These are phyloP conservation scores for Globicephala melas DNA, from an alignment of 2,113 vertebrate genomes.

Conservation along the genomic window DNA sequence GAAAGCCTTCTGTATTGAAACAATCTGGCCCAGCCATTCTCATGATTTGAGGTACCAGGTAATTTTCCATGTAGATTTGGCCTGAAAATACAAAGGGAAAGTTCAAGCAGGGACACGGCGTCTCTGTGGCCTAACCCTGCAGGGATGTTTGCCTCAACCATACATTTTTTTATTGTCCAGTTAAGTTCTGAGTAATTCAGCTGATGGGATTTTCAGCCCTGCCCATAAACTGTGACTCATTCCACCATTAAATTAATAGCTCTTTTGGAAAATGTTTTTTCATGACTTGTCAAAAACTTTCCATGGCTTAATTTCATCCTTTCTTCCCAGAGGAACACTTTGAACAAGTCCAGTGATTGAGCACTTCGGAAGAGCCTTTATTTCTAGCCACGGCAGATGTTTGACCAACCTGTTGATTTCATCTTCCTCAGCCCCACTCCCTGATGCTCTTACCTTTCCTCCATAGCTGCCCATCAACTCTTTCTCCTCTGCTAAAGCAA, in stretches of 20 bases:
- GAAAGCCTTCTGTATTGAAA: not conserved
- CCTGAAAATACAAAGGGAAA: constrained; percentile 43
- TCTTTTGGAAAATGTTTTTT: constrained; percentile 75
- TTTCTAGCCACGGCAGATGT: constrained; percentile 19
- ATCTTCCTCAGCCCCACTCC: not conserved
- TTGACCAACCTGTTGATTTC: not conserved
- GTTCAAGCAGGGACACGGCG: constrained; percentile 60
- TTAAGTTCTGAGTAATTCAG: constrained; percentile 72
- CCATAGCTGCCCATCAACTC: not conserved
- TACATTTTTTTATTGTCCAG: constrained; percentile 78
- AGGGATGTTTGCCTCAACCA: constrained; percentile 63
- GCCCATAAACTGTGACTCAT: constrained; percentile 69
- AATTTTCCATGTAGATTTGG: constrained; percentile 62
- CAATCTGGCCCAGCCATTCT: not conserved
- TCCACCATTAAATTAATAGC: constrained; percentile 74
- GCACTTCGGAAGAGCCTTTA: constrained; percentile 53
- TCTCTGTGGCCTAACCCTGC: constrained; percentile 48
- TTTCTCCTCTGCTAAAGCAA: not conserved
- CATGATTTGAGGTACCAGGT: constrained; percentile 43
- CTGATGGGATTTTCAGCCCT: constrained; percentile 70
- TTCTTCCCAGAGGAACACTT: constrained; percentile 64
- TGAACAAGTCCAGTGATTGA: constrained; percentile 45
- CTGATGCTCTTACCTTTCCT: not conserved
- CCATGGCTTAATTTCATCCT: constrained; percentile 71
- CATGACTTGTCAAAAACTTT: constrained; percentile 69